Evolutionary conservation across 2,113 vertebrate genomes (phyloP), one percentile per base, ranked within the genome.

Genomic region (Perca fluviatilis): DNA sequence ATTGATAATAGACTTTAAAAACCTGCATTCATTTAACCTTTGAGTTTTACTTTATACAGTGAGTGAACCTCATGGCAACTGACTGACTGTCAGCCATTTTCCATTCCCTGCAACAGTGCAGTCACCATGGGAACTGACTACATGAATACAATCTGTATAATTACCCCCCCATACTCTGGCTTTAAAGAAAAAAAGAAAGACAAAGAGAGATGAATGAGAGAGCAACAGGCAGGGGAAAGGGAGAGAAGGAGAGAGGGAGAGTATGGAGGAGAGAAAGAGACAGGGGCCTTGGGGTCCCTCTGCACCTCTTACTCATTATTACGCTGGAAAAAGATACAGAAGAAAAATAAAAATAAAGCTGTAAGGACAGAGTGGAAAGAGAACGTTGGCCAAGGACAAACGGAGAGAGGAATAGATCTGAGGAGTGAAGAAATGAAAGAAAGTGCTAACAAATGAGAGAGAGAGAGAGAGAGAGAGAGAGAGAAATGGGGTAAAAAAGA

Each of bases 101-200:
- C 71, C 19, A 18, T 83, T 60, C 43, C 27, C 68, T 62, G 65
- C 76, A 89, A 86, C 77, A 75, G 62, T 77, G 77, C 72, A 56
- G 87, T 93, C 80, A 40, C 84, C 88, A 93, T 91, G 88, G 88
- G 82, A 92, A 91, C 92, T 86, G 77, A 78, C 74, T 74, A 70
- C 84, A 85, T 75, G 78, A 92, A 83, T 82, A 82, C 83, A 70
- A 66, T 84, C 80, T 84, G 86, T 85, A 79, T 89, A 80, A 91
- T 89, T 86, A 90, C 47, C 66, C 30, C 46, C n/a, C 51, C 33
- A 56, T 61, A 67, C 27, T 65, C 18, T 64, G 64, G 65, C 66
- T 89, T 74, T 79, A 78, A 57, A 80, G 40, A 80, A n/a, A 80
- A 33, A 80, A n/a, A 50, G 30, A 75, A 73, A 58, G 58, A 78